phyloP scores from a whole-genome alignment of 2,797 vertebrate genomes.

The Mormyrops boulengeri region DNA sequence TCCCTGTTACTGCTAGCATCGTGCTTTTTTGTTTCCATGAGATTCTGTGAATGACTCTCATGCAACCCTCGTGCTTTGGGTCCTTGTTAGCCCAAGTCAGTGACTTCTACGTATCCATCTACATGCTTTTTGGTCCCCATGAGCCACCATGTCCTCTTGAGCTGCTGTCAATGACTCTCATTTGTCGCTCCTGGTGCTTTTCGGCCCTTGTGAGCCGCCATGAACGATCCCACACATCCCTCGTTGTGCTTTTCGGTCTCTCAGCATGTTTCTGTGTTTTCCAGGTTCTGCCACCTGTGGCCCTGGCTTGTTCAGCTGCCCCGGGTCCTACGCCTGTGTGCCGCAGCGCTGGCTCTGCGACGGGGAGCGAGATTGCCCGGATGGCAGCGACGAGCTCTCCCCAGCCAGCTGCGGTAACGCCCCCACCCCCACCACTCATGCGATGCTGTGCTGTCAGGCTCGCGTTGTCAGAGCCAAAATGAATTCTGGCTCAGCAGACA shows the following conservation, averaged over 20 bases:
- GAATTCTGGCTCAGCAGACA: not conserved
- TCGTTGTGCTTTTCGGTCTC: not conserved
- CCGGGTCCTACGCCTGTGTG: constrained; percentile 80
- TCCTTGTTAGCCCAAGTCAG: not conserved
- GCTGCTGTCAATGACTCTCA: not conserved
- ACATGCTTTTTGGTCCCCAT: not conserved
- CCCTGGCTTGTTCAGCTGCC: constrained; percentile 79
- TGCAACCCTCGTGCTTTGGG: not conserved
- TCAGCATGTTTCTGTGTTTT: not conserved
- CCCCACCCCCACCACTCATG: not conserved
- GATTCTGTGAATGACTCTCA: not conserved
- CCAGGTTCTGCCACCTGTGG: constrained; percentile 82
- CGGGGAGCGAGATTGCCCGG: constrained; percentile 85
- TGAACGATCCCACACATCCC: not conserved
- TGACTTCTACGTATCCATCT: not conserved
- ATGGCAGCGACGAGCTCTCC: constrained; percentile 85
- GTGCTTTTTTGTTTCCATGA: not conserved
- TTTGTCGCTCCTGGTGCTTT: not conserved
- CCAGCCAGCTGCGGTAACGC: constrained; percentile 84
- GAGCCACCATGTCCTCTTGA: not conserved
- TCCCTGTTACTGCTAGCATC: not conserved
- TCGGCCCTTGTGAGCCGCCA: not conserved
- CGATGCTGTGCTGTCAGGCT: not conserved
- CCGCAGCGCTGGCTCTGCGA: constrained; percentile 87
- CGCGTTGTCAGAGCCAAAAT: not conserved